Evolutionary conservation across 2,113 vertebrate species (phyloP).

Genomic region (Oxyruncus cristatus): DNA sequence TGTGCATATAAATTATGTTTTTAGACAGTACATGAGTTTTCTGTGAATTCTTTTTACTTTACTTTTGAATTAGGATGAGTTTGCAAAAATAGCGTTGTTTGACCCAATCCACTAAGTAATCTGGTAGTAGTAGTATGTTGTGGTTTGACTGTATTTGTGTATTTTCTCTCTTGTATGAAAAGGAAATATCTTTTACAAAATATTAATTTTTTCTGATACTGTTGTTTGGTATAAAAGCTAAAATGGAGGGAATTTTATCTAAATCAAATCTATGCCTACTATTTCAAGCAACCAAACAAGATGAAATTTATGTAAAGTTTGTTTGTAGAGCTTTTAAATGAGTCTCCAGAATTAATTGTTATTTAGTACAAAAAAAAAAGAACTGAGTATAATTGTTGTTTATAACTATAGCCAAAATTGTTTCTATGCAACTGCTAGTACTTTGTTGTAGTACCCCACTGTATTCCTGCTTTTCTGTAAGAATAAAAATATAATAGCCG

Average conservation of each 20-base stretch:
- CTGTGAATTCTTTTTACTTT: neutral
- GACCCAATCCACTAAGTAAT: neutral
- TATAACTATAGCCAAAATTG: neutral
- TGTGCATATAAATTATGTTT: neutral
- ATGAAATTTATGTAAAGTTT: neutral
- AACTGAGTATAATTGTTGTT: neutral
- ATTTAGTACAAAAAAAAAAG: neutral
- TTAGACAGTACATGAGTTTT: neutral
- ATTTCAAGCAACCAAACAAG: neutral
- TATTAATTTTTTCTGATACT: neutral
- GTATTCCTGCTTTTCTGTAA: neutral
- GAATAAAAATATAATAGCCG: neutral
- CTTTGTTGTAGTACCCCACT: neutral
- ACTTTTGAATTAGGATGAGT: neutral
- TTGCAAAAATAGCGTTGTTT: neutral
- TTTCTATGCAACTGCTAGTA: neutral
- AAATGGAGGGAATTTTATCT: neutral
- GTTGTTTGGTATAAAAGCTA: neutral
- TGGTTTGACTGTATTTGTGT: neutral
- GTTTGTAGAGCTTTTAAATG: neutral
- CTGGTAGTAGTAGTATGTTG: neutral
- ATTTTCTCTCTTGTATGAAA: neutral
- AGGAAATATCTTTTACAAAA: neutral
- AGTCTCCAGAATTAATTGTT: neutral
- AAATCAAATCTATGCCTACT: neutral